Conservation (phyloP, 2,797 vertebrate species). For the Eupleurogrammus muticus region DNA sequence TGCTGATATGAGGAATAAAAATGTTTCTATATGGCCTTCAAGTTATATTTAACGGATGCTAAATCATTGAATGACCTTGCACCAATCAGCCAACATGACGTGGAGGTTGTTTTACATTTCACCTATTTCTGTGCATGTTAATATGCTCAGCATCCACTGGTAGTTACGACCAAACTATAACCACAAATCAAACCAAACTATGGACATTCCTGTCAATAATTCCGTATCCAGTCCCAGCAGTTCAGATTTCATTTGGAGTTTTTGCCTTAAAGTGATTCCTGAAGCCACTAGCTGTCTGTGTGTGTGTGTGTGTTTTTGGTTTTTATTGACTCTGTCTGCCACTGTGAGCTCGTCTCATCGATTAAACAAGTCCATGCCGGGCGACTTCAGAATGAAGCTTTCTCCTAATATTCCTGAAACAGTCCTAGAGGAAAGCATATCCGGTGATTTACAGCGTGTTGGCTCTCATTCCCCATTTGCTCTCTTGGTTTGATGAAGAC, state of each 20-base stretch:
- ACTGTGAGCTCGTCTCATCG: constrained; percentile 26
- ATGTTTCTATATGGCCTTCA: not conserved
- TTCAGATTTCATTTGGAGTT: not conserved
- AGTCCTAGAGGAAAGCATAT: constrained; percentile 17
- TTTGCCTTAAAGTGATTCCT: constrained; percentile 11
- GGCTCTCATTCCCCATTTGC: constrained; percentile 24
- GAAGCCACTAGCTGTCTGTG: not conserved
- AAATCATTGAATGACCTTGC: not conserved
- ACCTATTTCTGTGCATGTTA: no score
- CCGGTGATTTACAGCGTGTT: constrained; percentile 19
- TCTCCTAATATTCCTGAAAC: constrained; percentile 18
- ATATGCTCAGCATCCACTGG: no score
- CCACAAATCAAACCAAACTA: not conserved
- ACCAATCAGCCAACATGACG: not conserved
- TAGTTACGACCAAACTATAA: not conserved
- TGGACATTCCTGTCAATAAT: not conserved
- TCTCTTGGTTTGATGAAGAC: constrained; percentile 37
- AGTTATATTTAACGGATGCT: not conserved
- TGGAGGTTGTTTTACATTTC: no score
- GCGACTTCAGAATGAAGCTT: constrained; percentile 30
- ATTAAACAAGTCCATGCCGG: constrained; percentile 26
- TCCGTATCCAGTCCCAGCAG: not conserved
- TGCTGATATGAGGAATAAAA: not conserved
- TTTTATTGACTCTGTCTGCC: constrained; percentile 17
- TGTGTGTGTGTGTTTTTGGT: not conserved